Evolutionary conservation across 37 sponge, comb jelly and placozoan genomes (phyloP).

Genomic region (Dysidea cf. avara): DNA sequence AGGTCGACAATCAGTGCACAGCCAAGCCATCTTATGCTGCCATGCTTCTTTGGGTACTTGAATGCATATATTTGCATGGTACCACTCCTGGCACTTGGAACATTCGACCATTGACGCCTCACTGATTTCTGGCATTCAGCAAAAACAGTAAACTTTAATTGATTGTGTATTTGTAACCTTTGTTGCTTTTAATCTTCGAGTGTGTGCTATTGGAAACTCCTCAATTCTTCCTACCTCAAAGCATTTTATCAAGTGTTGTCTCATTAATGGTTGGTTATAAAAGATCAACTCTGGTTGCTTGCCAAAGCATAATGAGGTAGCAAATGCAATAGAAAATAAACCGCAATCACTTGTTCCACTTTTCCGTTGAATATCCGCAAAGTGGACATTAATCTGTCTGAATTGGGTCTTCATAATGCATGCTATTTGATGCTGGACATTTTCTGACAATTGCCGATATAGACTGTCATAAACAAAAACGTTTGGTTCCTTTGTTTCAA

Average conservation of each 20-base stretch:
- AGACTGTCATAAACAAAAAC: conserved; percentile 17
- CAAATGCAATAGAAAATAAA: conserved; percentile 4
- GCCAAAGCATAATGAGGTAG: conserved; percentile 1
- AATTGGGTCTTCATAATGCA: background rate
- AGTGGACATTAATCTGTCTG: background rate
- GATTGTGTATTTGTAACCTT: too few species aligned
- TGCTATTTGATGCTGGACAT: conserved; percentile 14
- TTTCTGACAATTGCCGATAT: background rate
- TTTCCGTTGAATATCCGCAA: conserved; percentile 7
- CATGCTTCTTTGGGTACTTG: background rate
- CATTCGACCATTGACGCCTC: background rate
- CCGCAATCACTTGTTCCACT: conserved; percentile 12
- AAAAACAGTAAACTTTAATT: conserved; percentile 7
- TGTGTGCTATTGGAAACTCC: conserved; percentile 1
- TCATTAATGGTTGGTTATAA: conserved; percentile 5
- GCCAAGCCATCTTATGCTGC: conserved; percentile 1
- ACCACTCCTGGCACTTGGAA: conserved; percentile 5
- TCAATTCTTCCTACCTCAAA: background rate
- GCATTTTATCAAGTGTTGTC: conserved; percentile 8
- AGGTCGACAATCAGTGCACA: background rate
- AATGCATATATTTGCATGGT: conserved; percentile 15
- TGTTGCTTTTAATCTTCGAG: background rate
- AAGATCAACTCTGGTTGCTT: background rate
- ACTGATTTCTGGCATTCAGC: background rate
- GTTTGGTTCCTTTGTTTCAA: conserved; percentile 2